phyloP scores from a whole-genome alignment of 2,888 invertebrate genomes.

The Rhagonycha fulva region DNA sequence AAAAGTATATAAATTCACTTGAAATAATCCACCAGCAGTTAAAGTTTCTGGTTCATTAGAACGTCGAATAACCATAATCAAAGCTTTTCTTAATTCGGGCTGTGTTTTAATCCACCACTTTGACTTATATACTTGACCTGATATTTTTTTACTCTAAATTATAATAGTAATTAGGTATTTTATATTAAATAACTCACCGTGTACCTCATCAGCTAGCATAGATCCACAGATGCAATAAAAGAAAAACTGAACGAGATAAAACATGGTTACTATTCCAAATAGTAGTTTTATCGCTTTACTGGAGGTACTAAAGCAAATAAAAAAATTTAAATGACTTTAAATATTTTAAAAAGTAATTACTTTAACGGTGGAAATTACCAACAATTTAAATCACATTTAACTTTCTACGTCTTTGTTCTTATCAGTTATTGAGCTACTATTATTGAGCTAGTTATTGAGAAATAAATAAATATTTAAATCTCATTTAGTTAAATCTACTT shows the following conservation, averaged over 20 bases:
- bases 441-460: no score
- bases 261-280: not conserved
- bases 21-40: constrained; percentile 1
- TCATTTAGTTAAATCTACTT: no score
- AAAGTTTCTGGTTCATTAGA: not conserved
- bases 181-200: not conserved
- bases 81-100: not conserved
- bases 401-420: no score
- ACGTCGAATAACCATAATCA: not conserved
- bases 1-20: not conserved
- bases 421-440: no score
- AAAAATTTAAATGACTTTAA: no score
- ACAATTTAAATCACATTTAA: no score
- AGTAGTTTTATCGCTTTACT: not conserved
- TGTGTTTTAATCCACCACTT: not conserved
- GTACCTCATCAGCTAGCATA: not conserved
- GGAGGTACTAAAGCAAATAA: not conserved
- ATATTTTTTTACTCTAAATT: not conserved
- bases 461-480: no score
- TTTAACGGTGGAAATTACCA: no score
- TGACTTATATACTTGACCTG: not conserved
- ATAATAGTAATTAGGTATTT: no score
- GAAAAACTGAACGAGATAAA: not conserved
- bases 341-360: no score
- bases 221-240: not conserved